phyloP scores from a whole-genome alignment of 2,888 invertebrate species.

The Ormyrus pomaceus region DNA sequence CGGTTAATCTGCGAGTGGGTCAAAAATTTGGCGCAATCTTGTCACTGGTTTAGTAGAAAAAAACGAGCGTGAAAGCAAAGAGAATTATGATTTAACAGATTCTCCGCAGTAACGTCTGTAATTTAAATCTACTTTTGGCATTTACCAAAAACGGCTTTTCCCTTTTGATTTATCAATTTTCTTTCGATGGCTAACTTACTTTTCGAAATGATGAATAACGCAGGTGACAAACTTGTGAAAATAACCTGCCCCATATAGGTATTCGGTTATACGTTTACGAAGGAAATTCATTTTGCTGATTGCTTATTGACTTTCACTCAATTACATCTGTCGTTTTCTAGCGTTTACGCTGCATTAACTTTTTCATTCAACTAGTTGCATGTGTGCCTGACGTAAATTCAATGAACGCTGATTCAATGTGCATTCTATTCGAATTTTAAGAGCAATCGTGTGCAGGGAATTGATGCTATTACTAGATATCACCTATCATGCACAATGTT shows the following conservation, averaged over 20 bases:
- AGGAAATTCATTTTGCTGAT: slow-evolving; percentile 43
- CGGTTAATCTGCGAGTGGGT: too few species aligned
- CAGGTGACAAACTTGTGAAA: too few species aligned
- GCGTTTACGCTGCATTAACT: slow-evolving; percentile 41
- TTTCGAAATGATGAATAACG: neutral
- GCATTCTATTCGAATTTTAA: slow-evolving; percentile 35
- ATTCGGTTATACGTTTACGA: slow-evolving; percentile 3
- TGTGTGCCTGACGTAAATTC: slow-evolving; percentile 41
- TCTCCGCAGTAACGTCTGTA: too few species aligned
- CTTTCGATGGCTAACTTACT: neutral
- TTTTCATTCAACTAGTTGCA: slow-evolving; percentile 43
- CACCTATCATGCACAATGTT: slow-evolving; percentile 6
- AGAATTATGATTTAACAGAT: too few species aligned
- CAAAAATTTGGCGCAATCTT: too few species aligned
- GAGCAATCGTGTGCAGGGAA: slow-evolving; percentile 34
- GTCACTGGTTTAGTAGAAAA: neutral
- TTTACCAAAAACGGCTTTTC: too few species aligned
- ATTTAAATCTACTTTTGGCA: too few species aligned
- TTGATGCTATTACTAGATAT: slow-evolving; percentile 39
- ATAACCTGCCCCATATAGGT: too few species aligned
- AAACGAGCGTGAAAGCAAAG: neutral
- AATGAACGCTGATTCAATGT: slow-evolving; percentile 1
- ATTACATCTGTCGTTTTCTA: slow-evolving; percentile 45
- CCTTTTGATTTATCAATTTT: neutral
- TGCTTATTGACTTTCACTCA: slow-evolving; percentile 44